These are phyloP conservation scores for Sepiola atlantica DNA, from an alignment of 2,888 invertebrate genomes.

Conservation along the genomic window DNA sequence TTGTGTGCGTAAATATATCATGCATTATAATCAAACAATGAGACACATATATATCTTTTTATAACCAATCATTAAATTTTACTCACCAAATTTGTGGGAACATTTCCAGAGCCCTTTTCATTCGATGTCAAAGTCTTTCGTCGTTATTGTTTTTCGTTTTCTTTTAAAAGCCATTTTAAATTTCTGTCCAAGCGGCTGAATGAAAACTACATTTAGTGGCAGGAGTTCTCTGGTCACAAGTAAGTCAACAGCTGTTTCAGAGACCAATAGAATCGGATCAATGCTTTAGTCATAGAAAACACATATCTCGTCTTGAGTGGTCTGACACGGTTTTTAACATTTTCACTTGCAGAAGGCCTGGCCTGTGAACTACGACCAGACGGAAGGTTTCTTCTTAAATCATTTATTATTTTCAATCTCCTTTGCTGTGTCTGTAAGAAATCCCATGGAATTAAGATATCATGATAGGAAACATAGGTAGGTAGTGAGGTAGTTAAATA, in stretches of 20 bases:
- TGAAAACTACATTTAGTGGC: background rate
- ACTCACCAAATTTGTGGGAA: background rate
- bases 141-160: background rate
- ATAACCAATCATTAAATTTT: background rate
- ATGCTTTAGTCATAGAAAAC: constrained; percentile 32
- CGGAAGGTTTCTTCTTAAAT: background rate
- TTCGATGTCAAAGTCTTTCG: background rate
- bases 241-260: constrained; percentile 2
- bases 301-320: constrained; percentile 32
- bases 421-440: too few species aligned
- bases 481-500: too few species aligned
- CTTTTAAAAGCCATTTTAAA: background rate
- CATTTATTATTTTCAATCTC: background rate
- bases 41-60: background rate
- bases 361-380: too few species aligned
- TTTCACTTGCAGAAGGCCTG: background rate
- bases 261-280: background rate
- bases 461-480: too few species aligned
- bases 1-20: background rate
- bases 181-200: background rate
- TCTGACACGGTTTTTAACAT: background rate
- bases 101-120: background rate
- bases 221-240: background rate
- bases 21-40: background rate
- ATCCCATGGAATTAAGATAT: too few species aligned